Conservation (phyloP, 1,140 invertebrate genomes). For the Aphelenchoides besseyi region DNA sequence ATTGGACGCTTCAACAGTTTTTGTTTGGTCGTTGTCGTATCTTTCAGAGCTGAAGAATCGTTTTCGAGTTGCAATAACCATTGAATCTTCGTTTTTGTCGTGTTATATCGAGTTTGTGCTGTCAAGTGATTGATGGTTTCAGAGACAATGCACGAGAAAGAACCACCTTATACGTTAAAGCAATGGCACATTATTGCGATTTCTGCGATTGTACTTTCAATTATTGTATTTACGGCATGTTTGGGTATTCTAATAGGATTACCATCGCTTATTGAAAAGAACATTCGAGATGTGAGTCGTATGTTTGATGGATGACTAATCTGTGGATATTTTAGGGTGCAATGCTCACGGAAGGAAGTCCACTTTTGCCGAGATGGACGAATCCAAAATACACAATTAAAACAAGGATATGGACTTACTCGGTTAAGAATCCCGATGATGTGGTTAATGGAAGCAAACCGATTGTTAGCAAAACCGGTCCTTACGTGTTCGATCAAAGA, state of each 20-base stretch:
- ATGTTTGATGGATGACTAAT: not conserved
- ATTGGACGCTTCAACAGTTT: no score
- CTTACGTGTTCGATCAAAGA: slow-evolving; percentile 59
- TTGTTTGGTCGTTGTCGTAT: no score
- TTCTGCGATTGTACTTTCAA: slow-evolving; percentile 31
- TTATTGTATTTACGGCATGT: slow-evolving; percentile 47
- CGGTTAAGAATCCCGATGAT: slow-evolving; percentile 60
- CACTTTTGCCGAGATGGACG: slow-evolving; percentile 53
- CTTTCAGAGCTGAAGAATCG: no score
- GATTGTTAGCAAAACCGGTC: slow-evolving; percentile 42
- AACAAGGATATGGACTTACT: slow-evolving; percentile 56
- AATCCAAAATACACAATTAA: slow-evolving; percentile 54
- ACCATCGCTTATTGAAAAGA: slow-evolving; percentile 45
- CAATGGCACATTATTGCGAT: slow-evolving; percentile 37
- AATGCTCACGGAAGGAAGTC: slow-evolving; percentile 42
- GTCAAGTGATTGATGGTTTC: no score
- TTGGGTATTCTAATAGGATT: slow-evolving; percentile 43
- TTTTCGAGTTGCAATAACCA: no score
- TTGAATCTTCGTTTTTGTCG: not conserved
- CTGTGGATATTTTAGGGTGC: slow-evolving; percentile 49
- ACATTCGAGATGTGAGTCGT: slow-evolving; percentile 46
- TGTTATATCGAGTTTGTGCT: no score
- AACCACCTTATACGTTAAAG: slow-evolving; percentile 25
- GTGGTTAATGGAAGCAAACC: slow-evolving; percentile 48
- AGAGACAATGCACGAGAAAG: slow-evolving; percentile 10